A percentile compares a stretch with the other conserved stretches of the same genome.
Conservation (phyloP, 2,113 vertebrate genomes). For the Datnioides undecimradiatus region DNA sequence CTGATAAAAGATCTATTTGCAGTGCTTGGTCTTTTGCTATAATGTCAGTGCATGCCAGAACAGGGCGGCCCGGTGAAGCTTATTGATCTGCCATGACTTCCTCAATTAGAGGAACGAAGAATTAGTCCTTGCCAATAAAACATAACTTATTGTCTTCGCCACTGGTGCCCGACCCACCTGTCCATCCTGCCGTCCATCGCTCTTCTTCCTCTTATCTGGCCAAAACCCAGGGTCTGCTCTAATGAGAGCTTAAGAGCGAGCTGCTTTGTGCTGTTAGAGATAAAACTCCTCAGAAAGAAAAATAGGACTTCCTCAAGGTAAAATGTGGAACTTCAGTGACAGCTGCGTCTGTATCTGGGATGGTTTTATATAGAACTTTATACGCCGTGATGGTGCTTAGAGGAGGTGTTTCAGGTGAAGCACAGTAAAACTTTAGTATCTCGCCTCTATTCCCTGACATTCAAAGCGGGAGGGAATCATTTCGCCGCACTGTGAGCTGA, state of each 20-base stretch:
- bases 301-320: constrained; percentile 18
- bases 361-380: neutral
- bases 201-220: constrained; percentile 46
- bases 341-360: constrained; percentile 15
- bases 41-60: constrained; percentile 52
- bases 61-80: constrained; percentile 14
- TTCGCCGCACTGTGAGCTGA: neutral
- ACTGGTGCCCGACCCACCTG: constrained; percentile 13
- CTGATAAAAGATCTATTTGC: constrained; percentile 71
- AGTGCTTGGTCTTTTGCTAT: constrained; percentile 40
- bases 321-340: constrained; percentile 24
- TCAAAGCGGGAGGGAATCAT: neutral
- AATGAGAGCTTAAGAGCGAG: constrained; percentile 55
- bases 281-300: constrained; percentile 40
- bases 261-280: constrained; percentile 35
- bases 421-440: neutral
- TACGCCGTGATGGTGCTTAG: neutral
- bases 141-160: constrained; percentile 48
- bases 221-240: constrained; percentile 20
- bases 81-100: constrained; percentile 53
- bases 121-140: constrained; percentile 59
- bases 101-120: constrained; percentile 62
- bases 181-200: constrained; percentile 27
- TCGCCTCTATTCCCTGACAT: neutral
- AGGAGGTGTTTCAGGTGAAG: constrained; percentile 2